Base-by-base conservation (phyloP, 2,797 vertebrate genomes). In the Sebastes iracundus region DNA sequence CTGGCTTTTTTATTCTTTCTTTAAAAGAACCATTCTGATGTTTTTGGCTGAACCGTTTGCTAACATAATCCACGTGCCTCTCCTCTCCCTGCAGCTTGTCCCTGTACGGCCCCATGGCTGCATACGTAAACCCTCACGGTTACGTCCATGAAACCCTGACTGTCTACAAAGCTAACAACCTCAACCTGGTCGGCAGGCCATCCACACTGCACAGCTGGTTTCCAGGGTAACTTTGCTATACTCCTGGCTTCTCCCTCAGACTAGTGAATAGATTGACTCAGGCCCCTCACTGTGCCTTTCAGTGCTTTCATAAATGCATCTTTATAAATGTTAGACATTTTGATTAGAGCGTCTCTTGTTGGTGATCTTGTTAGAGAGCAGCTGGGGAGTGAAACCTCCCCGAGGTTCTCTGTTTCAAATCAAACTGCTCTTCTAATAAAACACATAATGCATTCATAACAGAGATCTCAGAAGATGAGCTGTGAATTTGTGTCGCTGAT, bases 191-290 rank as follows among this genome's bases (percentile, higher is more conserved):
- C 12, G 97, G 98, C 22, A 92, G 97, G 46, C 96, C 98, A 18
- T 99, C 98, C 4, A 99, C 98, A 1, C 95, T 98, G 81, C 98
- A 99, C 94, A 99, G 98, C 96, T 99, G 99, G 99, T 99, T 99
- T 93, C 99, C 99, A 27, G 99, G 99, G 99, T 99, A 96, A 98
- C 78, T 11, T 20, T 20, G 5, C 28, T 8, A 16, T 18, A 33
- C 55, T 61, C 20, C 33, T 70, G 77, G 33, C 22, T 61, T 30
- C 22, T 55, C 18, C 33, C 27, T 56, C 1, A 0, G 2, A 53
- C 20, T 2, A 7, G 5, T 72, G 18, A 46, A 74, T 28, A 55
- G n/a, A 68, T 6, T 27, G 35, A 70, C 18, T 61, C 22, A 49
- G 27, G 18, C 3, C 6, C 8, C 53, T 38, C 7, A 12, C 16